A percentile compares a stretch with the other conserved stretches of the same genome.
phyloP scores from a whole-genome alignment of 1,140 invertebrate species.

The Pachyrhynchus sulphureomaculatus region DNA sequence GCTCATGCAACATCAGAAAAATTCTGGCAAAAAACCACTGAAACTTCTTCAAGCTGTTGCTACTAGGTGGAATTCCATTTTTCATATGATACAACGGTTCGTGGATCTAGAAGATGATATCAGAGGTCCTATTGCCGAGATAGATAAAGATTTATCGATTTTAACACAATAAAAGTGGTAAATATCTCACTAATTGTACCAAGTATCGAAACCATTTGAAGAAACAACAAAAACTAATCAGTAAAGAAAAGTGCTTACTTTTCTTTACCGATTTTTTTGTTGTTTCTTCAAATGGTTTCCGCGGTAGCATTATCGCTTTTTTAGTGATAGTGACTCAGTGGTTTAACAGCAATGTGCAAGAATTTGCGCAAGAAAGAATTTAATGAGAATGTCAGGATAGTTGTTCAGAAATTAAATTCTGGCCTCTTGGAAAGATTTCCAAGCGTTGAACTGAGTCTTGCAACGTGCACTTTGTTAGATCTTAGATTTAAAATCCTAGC shows the following conservation, averaged over 20 bases:
- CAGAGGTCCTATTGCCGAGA: constrained; percentile 4
- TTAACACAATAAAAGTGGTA: constrained; percentile 26
- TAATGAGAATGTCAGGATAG: too few relatives aligned
- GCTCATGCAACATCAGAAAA: constrained; percentile 13
- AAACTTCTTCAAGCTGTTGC: constrained; percentile 23
- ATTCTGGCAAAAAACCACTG: constrained; percentile 1
- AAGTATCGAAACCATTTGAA: constrained; percentile 39
- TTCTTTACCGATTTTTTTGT: constrained; percentile 37
- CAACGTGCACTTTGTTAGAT: neutral
- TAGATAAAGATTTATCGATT: constrained; percentile 9
- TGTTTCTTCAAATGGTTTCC: constrained; percentile 16
- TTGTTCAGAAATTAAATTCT: too few relatives aligned
- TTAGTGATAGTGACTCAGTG: too few relatives aligned
- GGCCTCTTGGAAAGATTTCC: too few relatives aligned
- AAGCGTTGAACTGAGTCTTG: neutral
- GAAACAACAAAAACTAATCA: constrained; percentile 33
- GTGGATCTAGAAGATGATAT: constrained; percentile 27
- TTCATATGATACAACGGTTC: constrained; percentile 25
- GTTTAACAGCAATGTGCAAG: neutral
- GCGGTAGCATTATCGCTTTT: too few relatives aligned
- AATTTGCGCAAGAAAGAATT: neutral
- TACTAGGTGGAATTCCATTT: constrained; percentile 34
- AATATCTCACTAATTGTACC: constrained; percentile 14
- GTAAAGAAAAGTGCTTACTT: constrained; percentile 36
- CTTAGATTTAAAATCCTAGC: neutral